Evolutionary conservation across 1,140 invertebrate genomes (phyloP).

Genomic region (Artemia franciscana): DNA sequence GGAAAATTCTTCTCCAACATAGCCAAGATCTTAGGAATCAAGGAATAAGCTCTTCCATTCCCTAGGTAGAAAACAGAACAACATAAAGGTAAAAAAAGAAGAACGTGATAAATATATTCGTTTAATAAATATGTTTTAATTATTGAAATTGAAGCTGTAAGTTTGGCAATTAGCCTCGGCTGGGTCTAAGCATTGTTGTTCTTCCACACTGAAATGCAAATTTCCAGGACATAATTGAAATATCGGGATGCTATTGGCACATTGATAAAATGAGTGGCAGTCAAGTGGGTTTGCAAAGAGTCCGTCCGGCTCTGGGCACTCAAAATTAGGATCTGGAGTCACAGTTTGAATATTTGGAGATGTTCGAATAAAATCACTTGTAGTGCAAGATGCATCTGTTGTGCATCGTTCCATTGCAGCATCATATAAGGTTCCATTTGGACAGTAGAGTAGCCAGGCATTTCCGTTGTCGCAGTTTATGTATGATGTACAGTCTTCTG

Average conservation of each 20-base stretch:
- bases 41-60: no score
- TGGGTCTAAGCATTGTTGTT: not conserved
- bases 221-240: not conserved
- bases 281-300: not conserved
- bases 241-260: not conserved
- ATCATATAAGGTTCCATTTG: not conserved
- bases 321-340: not conserved
- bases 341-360: conserved; percentile 1
- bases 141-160: no score
- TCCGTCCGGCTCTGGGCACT: not conserved
- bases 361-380: not conserved
- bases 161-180: not conserved
- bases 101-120: no score
- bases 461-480: not conserved
- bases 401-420: not conserved
- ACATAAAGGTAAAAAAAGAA: no score
- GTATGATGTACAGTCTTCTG: not conserved
- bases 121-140: no score
- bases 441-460: not conserved
- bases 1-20: no score
- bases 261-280: not conserved
- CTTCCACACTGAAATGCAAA: not conserved
- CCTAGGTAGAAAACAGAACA: no score
- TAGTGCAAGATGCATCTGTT: not conserved
- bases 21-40: no score